A percentile compares a stretch with the other conserved stretches of the same genome.
These are phyloP conservation scores for Falco novaeseelandiae DNA, from an alignment of 2,797 vertebrate species.

Conservation along the genomic window DNA sequence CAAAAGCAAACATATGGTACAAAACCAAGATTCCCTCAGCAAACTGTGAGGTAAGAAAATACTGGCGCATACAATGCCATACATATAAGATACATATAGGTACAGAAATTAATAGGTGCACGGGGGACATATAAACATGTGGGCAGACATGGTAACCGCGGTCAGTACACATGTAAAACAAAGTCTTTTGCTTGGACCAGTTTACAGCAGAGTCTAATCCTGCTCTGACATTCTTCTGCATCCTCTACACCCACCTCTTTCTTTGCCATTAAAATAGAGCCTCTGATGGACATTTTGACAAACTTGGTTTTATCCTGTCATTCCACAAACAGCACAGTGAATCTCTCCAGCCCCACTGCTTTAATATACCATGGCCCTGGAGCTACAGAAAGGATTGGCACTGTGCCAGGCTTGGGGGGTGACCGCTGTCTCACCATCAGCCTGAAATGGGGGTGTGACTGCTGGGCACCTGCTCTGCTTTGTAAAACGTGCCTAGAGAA, in stretches of 20 bases:
- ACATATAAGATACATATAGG: accelerated
- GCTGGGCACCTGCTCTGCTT: neutral
- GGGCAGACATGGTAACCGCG: neutral
- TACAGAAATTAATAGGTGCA: neutral
- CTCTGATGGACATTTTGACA: neutral
- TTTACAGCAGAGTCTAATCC: neutral
- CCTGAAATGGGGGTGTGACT: neutral
- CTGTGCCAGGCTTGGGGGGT: neutral
- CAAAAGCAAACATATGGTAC: neutral
- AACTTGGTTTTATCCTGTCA: neutral
- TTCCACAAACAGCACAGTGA: neutral
- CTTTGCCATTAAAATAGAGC: neutral
- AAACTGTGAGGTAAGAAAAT: neutral
- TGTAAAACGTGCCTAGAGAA: neutral
- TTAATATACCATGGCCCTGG: neutral
- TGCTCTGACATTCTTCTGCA: neutral
- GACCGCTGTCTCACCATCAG: neutral
- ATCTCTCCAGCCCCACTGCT: neutral
- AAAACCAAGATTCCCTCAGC: neutral
- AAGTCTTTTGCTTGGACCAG: neutral
- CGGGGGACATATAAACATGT: neutral
- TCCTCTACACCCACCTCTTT: neutral
- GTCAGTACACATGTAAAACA: neutral
- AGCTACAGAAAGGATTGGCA: neutral
- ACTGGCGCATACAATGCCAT: neutral